These are phyloP conservation scores for Alauda arvensis DNA, from an alignment of 2,797 vertebrate genomes.

Conservation along the genomic window DNA sequence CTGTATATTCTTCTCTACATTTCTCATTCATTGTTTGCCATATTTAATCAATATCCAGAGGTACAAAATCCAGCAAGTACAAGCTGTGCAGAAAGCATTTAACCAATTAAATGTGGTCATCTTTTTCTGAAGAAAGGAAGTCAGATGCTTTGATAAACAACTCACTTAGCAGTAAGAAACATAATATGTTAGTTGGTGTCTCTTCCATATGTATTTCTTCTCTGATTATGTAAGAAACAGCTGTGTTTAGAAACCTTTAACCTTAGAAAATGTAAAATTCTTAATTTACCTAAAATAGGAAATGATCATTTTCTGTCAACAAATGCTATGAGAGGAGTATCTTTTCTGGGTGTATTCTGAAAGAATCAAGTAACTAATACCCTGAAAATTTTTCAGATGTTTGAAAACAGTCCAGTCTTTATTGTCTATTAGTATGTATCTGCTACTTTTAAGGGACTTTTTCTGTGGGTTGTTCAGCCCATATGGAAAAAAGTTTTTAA, in stretches of 20 bases:
- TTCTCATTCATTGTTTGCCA: background rate
- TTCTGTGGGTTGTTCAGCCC: background rate
- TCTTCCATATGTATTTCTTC: background rate
- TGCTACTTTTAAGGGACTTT: background rate
- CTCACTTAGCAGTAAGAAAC: background rate
- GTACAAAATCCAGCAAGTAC: background rate
- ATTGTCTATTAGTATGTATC: background rate
- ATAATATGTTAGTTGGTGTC: background rate
- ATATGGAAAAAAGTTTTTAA: slow-evolving; percentile 8
- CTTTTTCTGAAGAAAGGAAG: background rate
- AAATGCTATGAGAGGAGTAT: background rate
- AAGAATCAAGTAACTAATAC: background rate
- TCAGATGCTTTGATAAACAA: background rate
- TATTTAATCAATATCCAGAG: background rate
- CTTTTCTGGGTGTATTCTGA: background rate
- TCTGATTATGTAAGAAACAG: slow-evolving; percentile 9
- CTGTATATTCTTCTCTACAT: background rate
- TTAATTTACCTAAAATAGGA: background rate
- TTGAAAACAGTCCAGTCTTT: slow-evolving; percentile 19
- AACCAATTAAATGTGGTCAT: background rate
- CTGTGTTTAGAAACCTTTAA: background rate
- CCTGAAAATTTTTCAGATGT: background rate
- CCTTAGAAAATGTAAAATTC: background rate
- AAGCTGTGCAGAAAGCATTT: background rate
- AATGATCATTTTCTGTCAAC: background rate